These are phyloP conservation scores for Capricornis sumatraensis DNA, from an alignment of 2,113 vertebrate species.

Conservation along the genomic window DNA sequence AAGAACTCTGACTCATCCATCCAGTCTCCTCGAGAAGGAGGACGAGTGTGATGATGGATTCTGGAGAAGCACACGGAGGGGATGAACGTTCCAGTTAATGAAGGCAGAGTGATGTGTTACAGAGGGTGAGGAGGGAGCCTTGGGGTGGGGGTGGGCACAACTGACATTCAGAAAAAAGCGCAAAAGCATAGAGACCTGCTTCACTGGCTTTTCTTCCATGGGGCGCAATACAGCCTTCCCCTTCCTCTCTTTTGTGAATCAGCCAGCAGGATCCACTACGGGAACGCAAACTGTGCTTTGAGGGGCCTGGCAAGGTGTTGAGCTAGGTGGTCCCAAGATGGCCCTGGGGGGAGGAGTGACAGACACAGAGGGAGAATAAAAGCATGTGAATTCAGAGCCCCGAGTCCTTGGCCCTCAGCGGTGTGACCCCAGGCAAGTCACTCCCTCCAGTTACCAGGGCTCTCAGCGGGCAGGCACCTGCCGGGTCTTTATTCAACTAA, in stretches of 20 bases:
- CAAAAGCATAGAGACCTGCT: neutral
- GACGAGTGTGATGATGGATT: neutral
- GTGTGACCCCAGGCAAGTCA: neutral
- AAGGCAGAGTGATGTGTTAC: neutral
- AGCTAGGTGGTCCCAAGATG: neutral
- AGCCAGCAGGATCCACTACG: too few relatives aligned
- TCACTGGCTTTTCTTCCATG: neutral
- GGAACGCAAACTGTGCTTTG: neutral
- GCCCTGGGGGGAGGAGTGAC: neutral
- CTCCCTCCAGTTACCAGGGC: neutral
- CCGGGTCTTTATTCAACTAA: neutral
- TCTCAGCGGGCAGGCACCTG: neutral
- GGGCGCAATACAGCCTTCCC: neutral
- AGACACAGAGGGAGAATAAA: neutral
- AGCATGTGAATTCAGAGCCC: neutral
- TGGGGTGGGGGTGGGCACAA: rapidly evolving
- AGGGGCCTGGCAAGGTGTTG: neutral
- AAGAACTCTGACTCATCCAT: neutral
- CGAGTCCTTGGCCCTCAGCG: too few relatives aligned
- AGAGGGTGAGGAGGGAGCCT: neutral
- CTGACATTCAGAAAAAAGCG: neutral
- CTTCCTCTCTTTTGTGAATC: neutral
- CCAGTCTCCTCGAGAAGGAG: neutral
- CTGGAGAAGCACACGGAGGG: neutral
- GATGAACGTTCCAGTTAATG: neutral